Evolutionary conservation across 2,888 invertebrate genomes (phyloP).

Genomic region (Neocrepidodera transversa): DNA sequence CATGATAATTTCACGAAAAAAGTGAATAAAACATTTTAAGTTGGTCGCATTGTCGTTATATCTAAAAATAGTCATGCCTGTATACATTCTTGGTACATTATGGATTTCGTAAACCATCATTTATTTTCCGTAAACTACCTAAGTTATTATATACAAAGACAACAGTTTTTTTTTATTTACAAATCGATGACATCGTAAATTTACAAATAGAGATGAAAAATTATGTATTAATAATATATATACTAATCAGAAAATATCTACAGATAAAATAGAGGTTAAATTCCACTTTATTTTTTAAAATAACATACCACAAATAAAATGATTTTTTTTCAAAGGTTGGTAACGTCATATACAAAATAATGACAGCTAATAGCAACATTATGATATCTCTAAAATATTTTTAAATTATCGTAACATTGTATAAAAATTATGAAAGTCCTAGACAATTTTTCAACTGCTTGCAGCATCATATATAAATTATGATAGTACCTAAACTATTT

Average conservation of each 20-base stretch:
- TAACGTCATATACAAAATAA: too few relatives aligned
- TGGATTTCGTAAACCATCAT: conserved; percentile 30
- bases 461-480: too few relatives aligned
- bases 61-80: conserved; percentile 57
- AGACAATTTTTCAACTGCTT: too few relatives aligned
- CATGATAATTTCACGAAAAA: background rate
- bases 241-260: background rate
- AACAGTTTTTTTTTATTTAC: conserved; percentile 26
- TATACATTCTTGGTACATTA: conserved; percentile 56
- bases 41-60: conserved; percentile 35
- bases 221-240: conserved; percentile 31
- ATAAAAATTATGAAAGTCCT: too few relatives aligned
- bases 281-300: too few relatives aligned
- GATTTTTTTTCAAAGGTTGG: too few relatives aligned
- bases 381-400: too few relatives aligned
- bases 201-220: conserved; percentile 26
- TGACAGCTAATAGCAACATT: too few relatives aligned
- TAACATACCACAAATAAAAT: too few relatives aligned
- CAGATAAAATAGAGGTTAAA: background rate
- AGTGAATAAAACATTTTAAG: background rate
- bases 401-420: too few relatives aligned
- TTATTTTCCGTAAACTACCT: conserved; percentile 25
- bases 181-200: conserved; percentile 49
- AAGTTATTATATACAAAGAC: conserved; percentile 28
- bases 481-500: too few relatives aligned